A percentile compares a stretch with the other conserved stretches of the same genome.
Evolutionary conservation across 2,797 vertebrate genomes (phyloP).

Genomic region (Karalla daura): DNA sequence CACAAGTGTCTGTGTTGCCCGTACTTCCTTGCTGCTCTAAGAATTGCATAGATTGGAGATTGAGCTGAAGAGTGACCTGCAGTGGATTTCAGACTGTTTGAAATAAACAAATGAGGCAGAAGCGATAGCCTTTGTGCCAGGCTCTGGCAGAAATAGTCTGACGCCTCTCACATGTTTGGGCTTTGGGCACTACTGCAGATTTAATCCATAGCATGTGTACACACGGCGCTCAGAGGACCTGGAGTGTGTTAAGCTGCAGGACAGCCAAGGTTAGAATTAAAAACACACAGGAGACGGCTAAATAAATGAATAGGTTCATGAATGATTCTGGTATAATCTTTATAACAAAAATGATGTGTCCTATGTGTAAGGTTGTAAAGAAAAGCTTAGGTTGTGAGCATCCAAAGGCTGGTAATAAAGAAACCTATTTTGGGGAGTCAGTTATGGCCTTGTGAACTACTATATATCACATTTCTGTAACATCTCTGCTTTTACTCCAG

Average conservation of each 20-base stretch:
- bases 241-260: slow-evolving; percentile 11
- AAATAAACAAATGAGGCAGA: slow-evolving; percentile 40
- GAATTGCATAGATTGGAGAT: not conserved
- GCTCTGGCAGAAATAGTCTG: slow-evolving; percentile 44
- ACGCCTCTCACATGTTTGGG: slow-evolving; percentile 61
- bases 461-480: not conserved
- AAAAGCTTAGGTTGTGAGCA: too few species aligned
- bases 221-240: slow-evolving; percentile 20
- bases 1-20: slow-evolving; percentile 27
- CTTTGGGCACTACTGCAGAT: slow-evolving; percentile 42
- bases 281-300: not conserved
- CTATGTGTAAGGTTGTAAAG: too few species aligned
- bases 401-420: not conserved
- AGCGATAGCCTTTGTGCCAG: slow-evolving; percentile 45
- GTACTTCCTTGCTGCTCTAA: slow-evolving; percentile 13
- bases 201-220: slow-evolving; percentile 56
- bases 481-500: not conserved
- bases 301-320: not conserved
- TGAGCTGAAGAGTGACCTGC: slow-evolving; percentile 7
- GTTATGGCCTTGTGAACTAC: not conserved
- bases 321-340: too few species aligned
- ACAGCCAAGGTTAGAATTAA: not conserved
- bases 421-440: not conserved
- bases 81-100: slow-evolving; percentile 23
- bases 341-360: too few species aligned